These are phyloP conservation scores for Mesopsocus fuscifrons DNA, from an alignment of 2,888 invertebrate species.

Conservation along the genomic window DNA sequence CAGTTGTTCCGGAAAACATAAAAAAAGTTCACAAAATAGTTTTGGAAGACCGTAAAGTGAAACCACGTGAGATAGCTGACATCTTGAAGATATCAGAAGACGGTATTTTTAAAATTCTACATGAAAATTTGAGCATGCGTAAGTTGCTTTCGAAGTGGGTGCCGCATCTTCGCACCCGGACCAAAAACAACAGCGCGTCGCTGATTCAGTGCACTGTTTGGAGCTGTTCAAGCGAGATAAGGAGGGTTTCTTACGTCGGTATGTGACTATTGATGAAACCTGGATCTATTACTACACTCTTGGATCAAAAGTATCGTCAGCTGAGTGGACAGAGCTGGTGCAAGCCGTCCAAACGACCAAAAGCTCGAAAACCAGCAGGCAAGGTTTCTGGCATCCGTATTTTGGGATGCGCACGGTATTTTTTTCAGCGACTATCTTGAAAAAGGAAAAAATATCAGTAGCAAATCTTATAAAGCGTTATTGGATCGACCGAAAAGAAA, in stretches of 20 bases:
- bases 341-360: constrained; percentile 2
- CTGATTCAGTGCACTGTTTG: constrained; percentile 19
- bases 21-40: constrained; percentile 20
- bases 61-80: constrained; percentile 20
- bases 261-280: constrained; percentile 12
- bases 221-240: constrained; percentile 10
- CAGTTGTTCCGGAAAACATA: constrained; percentile 17
- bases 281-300: constrained; percentile 12
- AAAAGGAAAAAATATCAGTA: constrained; percentile 2
- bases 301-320: constrained; percentile 7
- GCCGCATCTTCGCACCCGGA: constrained; percentile 21
- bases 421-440: constrained; percentile 9
- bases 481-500: constrained; percentile 12
- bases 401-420: constrained; percentile 10
- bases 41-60: constrained; percentile 19
- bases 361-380: constrained; percentile 1
- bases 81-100: constrained; percentile 19
- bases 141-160: constrained; percentile 21
- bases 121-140: constrained; percentile 19
- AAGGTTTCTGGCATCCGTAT: constrained; percentile 11
- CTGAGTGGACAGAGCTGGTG: constrained; percentile 1
- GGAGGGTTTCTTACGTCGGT: neutral
- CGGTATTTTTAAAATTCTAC: constrained; percentile 17
- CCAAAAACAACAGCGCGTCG: constrained; percentile 19
- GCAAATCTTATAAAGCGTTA: neutral